phyloP scores from a whole-genome alignment of 2,888 invertebrate genomes.

The Platycheirus rosarum region DNA sequence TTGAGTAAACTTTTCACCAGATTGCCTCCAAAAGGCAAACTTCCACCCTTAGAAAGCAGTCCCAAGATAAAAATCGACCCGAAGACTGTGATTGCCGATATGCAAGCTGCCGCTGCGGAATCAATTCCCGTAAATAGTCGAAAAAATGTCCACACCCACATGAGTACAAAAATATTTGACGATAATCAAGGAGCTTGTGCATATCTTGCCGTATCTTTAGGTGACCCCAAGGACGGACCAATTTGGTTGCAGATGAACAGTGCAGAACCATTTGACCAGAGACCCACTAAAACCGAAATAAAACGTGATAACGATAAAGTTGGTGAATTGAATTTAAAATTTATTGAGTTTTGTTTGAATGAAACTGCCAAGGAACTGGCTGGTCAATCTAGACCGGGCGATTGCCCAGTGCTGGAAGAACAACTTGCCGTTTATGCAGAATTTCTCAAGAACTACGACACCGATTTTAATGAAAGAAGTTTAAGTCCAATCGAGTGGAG shows the following conservation, averaged over 20 bases:
- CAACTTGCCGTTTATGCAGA: constrained; percentile 77
- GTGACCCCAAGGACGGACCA: constrained; percentile 71
- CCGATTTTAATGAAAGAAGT: constrained; percentile 38
- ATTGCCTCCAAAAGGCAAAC: constrained; percentile 28
- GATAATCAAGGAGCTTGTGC: constrained; percentile 76
- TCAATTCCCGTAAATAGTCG: constrained; percentile 17
- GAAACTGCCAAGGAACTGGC: constrained; percentile 77
- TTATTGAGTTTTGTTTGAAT: constrained; percentile 62
- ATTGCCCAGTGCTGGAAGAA: constrained; percentile 77
- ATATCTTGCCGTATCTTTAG: constrained; percentile 75
- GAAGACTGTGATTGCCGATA: constrained; percentile 18
- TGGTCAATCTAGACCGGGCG: constrained; percentile 75
- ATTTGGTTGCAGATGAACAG: constrained; percentile 71
- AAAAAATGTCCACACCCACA: constrained; percentile 62
- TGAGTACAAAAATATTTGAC: constrained; percentile 75
- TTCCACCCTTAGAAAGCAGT: constrained; percentile 4
- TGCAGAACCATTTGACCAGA: not conserved
- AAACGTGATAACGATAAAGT: not conserved
- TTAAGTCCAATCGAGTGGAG: constrained; percentile 75
- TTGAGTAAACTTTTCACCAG: constrained; percentile 27
- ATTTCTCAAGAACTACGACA: constrained; percentile 73
- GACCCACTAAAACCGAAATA: not conserved
- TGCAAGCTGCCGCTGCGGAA: constrained; percentile 34
- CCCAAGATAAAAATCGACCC: constrained; percentile 31
- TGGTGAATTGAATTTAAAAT: not conserved